phyloP scores from a whole-genome alignment of 2,113 vertebrate species.

The Oncorhynchus kisutch region DNA sequence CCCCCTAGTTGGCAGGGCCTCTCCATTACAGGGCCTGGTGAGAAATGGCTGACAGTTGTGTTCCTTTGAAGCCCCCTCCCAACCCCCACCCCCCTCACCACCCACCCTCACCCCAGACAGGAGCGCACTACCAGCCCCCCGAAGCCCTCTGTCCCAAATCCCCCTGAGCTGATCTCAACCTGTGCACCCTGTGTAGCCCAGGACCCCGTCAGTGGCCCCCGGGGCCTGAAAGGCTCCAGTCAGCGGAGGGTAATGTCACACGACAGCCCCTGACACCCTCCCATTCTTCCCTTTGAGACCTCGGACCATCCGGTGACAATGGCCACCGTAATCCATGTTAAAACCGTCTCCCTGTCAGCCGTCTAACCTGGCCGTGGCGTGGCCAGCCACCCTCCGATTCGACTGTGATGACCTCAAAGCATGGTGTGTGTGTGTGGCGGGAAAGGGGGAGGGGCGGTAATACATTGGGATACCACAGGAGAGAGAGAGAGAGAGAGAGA shows the following conservation, averaged over 20 bases:
- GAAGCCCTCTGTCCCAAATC: conserved; percentile 42
- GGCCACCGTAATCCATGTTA: conserved; percentile 78
- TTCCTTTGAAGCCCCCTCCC: conserved; percentile 69
- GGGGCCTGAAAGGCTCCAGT: conserved; percentile 77
- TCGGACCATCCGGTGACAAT: conserved; percentile 75
- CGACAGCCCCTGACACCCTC: conserved; percentile 80
- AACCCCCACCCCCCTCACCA: conserved; percentile 31
- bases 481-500: background rate
- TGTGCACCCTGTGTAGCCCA: conserved; percentile 67
- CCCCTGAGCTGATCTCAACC: conserved; percentile 62
- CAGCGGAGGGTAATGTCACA: conserved; percentile 79
- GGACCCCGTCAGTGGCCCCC: conserved; percentile 62
- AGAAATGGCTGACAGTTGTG: conserved; percentile 74
- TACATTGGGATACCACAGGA: background rate
- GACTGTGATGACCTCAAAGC: too few relatives aligned
- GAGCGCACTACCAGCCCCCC: background rate
- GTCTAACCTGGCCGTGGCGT: conserved; percentile 68
- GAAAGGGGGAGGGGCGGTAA: too few relatives aligned
- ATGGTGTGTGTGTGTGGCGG: too few relatives aligned
- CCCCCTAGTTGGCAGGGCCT: conserved; percentile 49
- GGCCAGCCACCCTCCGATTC: too few relatives aligned
- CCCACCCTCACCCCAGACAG: background rate
- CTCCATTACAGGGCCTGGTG: conserved; percentile 61
- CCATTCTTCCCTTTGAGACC: conserved; percentile 81
- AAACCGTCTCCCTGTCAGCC: conserved; percentile 69